A percentile compares a stretch with the other conserved stretches of the same genome.
Conservation (phyloP, 2,888 invertebrate genomes). For the Frankliniella fusca region DNA sequence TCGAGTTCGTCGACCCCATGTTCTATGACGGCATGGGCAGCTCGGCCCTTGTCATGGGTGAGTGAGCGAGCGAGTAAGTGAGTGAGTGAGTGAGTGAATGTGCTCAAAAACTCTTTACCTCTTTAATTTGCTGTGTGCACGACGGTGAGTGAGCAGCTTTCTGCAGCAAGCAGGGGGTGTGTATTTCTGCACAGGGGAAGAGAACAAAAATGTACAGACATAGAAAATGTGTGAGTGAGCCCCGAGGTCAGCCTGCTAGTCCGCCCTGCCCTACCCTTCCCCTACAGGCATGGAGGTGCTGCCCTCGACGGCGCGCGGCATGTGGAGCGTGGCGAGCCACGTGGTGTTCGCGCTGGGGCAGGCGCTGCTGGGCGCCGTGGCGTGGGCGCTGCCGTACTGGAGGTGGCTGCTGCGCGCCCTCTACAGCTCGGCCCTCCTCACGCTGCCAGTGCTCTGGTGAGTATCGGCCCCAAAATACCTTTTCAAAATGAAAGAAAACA, state of each 20-base stretch:
- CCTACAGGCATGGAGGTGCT: conserved; percentile 10
- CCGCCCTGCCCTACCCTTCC: neutral
- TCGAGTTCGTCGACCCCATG: conserved; percentile 68
- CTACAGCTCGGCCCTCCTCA: conserved; percentile 63
- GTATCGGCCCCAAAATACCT: conserved; percentile 27
- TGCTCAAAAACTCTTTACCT: too few relatives aligned
- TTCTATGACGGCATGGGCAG: conserved; percentile 67
- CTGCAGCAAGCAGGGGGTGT: too few relatives aligned
- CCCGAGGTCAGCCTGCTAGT: neutral
- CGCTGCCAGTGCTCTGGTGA: conserved; percentile 62
- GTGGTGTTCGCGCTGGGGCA: conserved; percentile 64
- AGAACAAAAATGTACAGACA: too few relatives aligned
- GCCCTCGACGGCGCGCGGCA: neutral
- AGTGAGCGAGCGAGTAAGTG: conserved; percentile 39
- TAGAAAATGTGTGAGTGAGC: too few relatives aligned
- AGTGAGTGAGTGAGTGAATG: too few relatives aligned
- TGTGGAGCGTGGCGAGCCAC: conserved; percentile 48
- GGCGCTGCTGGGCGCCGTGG: conserved; percentile 56
- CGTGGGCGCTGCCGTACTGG: conserved; percentile 65
- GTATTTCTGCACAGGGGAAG: too few relatives aligned
- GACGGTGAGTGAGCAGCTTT: too few relatives aligned
- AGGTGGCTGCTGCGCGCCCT: conserved; percentile 59
- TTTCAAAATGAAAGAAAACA: neutral
- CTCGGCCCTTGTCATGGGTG: conserved; percentile 68
- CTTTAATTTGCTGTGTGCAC: too few relatives aligned